Evolutionary conservation across 2,888 invertebrate species (phyloP).

Genomic region (Acronicta psi): DNA sequence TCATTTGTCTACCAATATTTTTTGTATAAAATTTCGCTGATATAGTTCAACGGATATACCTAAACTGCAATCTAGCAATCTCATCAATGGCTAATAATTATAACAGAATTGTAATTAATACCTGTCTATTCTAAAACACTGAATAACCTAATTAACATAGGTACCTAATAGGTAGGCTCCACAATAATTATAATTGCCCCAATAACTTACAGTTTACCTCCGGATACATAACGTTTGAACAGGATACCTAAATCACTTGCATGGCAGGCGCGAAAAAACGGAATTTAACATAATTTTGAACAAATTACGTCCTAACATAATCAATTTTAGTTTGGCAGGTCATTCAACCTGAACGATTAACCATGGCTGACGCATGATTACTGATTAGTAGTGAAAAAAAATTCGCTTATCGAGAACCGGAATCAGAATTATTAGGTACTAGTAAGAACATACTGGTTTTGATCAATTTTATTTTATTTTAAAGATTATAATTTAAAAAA

Average conservation of each 20-base stretch:
- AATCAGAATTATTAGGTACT: neutral
- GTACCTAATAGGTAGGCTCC: neutral
- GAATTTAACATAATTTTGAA: slow-evolving; percentile 28
- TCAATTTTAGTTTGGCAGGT: slow-evolving; percentile 14
- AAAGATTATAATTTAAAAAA: too few relatives aligned
- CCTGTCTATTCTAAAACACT: too few relatives aligned
- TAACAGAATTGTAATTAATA: too few relatives aligned
- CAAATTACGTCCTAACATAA: slow-evolving; percentile 26
- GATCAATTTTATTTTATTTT: too few relatives aligned
- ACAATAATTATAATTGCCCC: slow-evolving; percentile 4
- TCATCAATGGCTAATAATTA: too few relatives aligned
- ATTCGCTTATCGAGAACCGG: slow-evolving; percentile 2
- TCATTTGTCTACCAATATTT: too few relatives aligned
- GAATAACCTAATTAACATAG: neutral
- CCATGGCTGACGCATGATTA: slow-evolving; percentile 5
- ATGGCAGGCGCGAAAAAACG: slow-evolving; percentile 16
- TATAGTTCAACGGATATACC: too few relatives aligned
- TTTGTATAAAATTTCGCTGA: too few relatives aligned
- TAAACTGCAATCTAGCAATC: too few relatives aligned
- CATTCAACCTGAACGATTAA: neutral
- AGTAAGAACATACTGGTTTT: too few relatives aligned
- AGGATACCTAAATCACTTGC: slow-evolving; percentile 28
- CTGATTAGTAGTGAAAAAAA: neutral
- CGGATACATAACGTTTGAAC: slow-evolving; percentile 38
- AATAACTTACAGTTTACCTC: slow-evolving; percentile 16